Base-by-base conservation (phyloP, 2,113 vertebrate species). In the Phrynocephalus versicolor region DNA sequence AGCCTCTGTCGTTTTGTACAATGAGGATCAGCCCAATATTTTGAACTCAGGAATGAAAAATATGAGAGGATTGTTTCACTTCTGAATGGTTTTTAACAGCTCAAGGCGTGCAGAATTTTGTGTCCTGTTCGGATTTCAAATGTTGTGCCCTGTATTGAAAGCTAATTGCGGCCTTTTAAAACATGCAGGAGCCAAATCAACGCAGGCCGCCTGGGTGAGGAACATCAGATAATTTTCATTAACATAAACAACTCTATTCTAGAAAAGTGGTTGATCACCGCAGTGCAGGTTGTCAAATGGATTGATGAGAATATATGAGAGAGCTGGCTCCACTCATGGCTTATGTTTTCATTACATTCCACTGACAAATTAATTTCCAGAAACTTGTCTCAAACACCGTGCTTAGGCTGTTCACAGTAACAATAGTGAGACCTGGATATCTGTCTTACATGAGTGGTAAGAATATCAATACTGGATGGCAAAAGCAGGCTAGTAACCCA, bases 331-430 rank as follows among this genome's bases (percentile, higher is more conserved):
- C 85, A 89, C 83, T 92, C 19, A 86, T 87, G 55, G 87, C 41
- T 74, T 92, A 93, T 86, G 78, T 90, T 89, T 91, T 93, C 90
- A 92, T 88, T 89, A 90, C 81, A 55, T 92, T 89, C 82, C 86
- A 91, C 84, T 87, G 93, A 72, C 71, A 92, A 89, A 91, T 91
- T 88, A 86, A 89, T 78, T 75, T 71, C 55, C 57, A 69, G 67
- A 81, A 72, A 87, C 82, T 70, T 74, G 65, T 35, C 79, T 85
- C 79, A 77, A 82, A 73, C 76, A 89, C 55, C 39, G 75, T 58
- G 74, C 76, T 35, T 71, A 76, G 14, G 14, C 58, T 62, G 51
- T 80, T 51, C 79, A 70, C 67, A 69, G 45, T 69, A 84, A 64
- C 65, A 65, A 75, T 33, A 65, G 4, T 27, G 81, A 82, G 85